Conservation (phyloP, 2,888 invertebrate species). For the Perizoma affinitatum region DNA sequence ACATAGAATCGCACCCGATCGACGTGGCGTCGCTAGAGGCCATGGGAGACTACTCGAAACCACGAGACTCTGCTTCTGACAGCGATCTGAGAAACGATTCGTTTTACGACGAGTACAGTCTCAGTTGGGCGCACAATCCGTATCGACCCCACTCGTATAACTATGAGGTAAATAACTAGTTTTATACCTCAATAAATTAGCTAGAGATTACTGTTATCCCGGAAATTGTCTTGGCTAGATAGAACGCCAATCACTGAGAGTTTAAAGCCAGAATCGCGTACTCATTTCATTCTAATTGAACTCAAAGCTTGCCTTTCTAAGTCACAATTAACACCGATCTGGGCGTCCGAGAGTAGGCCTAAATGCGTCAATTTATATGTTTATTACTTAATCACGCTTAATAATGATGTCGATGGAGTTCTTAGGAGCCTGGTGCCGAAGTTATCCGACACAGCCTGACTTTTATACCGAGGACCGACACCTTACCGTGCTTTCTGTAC, state of each 20-base stretch:
- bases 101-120: slow-evolving; percentile 58
- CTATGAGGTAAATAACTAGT: slow-evolving; percentile 50
- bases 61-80: slow-evolving; percentile 59
- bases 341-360: too few species aligned
- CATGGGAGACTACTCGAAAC: slow-evolving; percentile 69
- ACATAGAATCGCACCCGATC: slow-evolving; percentile 54
- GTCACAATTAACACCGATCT: too few species aligned
- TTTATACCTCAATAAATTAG: slow-evolving; percentile 16
- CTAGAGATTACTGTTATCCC: slow-evolving; percentile 11
- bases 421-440: too few species aligned
- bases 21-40: slow-evolving; percentile 68
- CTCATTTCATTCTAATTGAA: neutral
- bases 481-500: too few species aligned
- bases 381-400: too few species aligned
- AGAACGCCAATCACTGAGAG: slow-evolving; percentile 23
- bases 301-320: too few species aligned
- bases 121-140: slow-evolving; percentile 57
- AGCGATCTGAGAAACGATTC: slow-evolving; percentile 58
- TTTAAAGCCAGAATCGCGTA: slow-evolving; percentile 11
- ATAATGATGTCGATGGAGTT: too few species aligned
- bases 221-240: slow-evolving; percentile 12
- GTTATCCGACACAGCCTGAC: too few species aligned
- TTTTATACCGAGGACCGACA: too few species aligned
- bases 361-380: too few species aligned
- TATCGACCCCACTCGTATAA: slow-evolving; percentile 50